These are phyloP conservation scores for Mythimna ferrago DNA, from an alignment of 2,888 invertebrate genomes.

Conservation along the genomic window DNA sequence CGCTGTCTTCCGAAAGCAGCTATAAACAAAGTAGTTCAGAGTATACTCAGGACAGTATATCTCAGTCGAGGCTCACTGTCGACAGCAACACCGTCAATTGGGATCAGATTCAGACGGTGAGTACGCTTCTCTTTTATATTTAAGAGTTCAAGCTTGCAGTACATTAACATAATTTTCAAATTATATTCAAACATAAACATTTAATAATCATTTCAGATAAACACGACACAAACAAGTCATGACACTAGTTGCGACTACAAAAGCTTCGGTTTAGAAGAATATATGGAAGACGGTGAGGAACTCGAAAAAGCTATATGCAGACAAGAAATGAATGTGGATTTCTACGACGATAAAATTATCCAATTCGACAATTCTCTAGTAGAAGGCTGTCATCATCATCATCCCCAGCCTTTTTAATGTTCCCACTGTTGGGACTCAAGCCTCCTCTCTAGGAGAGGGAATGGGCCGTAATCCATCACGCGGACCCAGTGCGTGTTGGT, in stretches of 20 bases:
- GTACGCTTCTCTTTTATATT: too few relatives aligned
- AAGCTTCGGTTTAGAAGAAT: slow-evolving; percentile 67
- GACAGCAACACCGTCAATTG: slow-evolving; percentile 42
- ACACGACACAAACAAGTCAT: slow-evolving; percentile 80
- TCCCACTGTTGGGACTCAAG: too few relatives aligned
- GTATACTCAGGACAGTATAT: slow-evolving; percentile 59
- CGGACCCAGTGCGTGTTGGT: too few relatives aligned
- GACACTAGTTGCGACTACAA: slow-evolving; percentile 61
- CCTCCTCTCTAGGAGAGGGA: too few relatives aligned
- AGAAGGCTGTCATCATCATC: too few relatives aligned
- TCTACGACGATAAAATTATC: slow-evolving; percentile 65
- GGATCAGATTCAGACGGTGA: slow-evolving; percentile 66
- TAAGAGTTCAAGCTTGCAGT: too few relatives aligned
- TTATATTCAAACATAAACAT: slow-evolving; percentile 1
- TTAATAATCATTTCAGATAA: slow-evolving; percentile 75
- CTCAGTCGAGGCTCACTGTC: too few relatives aligned
- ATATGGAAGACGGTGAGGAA: slow-evolving; percentile 58
- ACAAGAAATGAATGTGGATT: slow-evolving; percentile 68
- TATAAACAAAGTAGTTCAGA: slow-evolving; percentile 85
- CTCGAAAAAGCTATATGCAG: slow-evolving; percentile 65
- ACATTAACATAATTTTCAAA: background rate
- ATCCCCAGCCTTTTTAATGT: too few relatives aligned
- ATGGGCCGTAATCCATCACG: too few relatives aligned
- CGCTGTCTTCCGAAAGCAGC: slow-evolving; percentile 84
- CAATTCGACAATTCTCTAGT: slow-evolving; percentile 57